Conservation (phyloP, 2,797 vertebrate species). For the Amblyopsis hoosieri region DNA sequence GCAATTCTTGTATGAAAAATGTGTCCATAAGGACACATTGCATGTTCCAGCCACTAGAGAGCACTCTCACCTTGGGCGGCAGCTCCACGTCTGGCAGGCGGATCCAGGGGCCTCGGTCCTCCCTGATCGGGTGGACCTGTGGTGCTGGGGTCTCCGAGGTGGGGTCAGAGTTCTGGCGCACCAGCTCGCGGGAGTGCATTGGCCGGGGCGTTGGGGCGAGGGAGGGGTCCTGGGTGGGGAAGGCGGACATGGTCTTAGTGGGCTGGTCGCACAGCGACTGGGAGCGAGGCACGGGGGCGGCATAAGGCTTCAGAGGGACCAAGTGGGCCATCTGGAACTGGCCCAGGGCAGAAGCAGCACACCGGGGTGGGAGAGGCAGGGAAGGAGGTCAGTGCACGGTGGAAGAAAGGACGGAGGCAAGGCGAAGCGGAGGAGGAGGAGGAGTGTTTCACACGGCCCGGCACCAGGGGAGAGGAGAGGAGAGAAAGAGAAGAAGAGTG, state of each 20-base stretch:
- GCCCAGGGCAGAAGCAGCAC: slow-evolving; percentile 37
- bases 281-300: slow-evolving; percentile 90
- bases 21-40: too few relatives aligned
- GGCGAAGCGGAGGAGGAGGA: slow-evolving; percentile 18
- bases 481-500: slow-evolving; percentile 29
- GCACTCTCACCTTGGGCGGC: slow-evolving; percentile 76
- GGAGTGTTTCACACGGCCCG: neutral
- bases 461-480: slow-evolving; percentile 13
- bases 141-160: slow-evolving; percentile 88
- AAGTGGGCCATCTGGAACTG: slow-evolving; percentile 93
- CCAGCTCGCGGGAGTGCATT: slow-evolving; percentile 83
- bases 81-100: slow-evolving; percentile 85
- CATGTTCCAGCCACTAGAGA: neutral
- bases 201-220: slow-evolving; percentile 79
- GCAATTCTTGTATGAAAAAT: too few relatives aligned
- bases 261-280: slow-evolving; percentile 95
- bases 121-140: slow-evolving; percentile 71
- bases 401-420: slow-evolving; percentile 14
- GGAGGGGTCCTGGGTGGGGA: slow-evolving; percentile 88
- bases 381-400: slow-evolving; percentile 11
- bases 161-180: slow-evolving; percentile 92
- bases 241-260: slow-evolving; percentile 91
- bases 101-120: slow-evolving; percentile 86
- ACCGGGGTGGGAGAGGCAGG: slow-evolving; percentile 28
- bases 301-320: slow-evolving; percentile 91